Percentiles rank a stretch among this genome's conserved stretches.
Evolutionary conservation across 2,797 vertebrate genomes (phyloP).

Genomic region (Paramormyrops hopkinsi): DNA sequence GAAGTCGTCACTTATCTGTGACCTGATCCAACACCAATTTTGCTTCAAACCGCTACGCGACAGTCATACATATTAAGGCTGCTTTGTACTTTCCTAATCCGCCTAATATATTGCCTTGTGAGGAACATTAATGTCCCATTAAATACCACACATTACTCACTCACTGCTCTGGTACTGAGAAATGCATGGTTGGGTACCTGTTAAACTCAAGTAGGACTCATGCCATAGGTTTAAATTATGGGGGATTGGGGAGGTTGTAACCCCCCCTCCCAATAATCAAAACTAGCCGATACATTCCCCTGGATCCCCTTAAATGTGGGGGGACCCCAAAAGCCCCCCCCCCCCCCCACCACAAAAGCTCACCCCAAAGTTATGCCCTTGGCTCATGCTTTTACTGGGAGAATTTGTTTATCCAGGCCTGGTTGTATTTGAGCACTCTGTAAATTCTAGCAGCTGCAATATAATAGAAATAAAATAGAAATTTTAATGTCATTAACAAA

Average conservation of each 20-base stretch:
- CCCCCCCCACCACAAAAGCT: no score
- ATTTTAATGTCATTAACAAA: background rate
- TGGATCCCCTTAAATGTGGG: background rate
- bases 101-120: background rate
- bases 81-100: background rate
- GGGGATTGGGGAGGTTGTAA: background rate
- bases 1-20: background rate
- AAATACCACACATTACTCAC: background rate
- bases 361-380: background rate
- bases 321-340: background rate
- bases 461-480: background rate
- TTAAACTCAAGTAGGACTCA: background rate
- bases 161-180: background rate
- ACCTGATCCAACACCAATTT: background rate
- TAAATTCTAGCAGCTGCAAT: background rate
- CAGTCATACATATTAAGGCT: background rate
- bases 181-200: background rate
- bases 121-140: background rate
- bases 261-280: background rate
- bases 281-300: background rate
- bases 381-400: background rate
- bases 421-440: background rate
- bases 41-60: background rate
- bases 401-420: background rate
- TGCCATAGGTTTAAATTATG: background rate